phyloP scores from a whole-genome alignment of 2,113 vertebrate genomes.

The Lophotis ruficrista region DNA sequence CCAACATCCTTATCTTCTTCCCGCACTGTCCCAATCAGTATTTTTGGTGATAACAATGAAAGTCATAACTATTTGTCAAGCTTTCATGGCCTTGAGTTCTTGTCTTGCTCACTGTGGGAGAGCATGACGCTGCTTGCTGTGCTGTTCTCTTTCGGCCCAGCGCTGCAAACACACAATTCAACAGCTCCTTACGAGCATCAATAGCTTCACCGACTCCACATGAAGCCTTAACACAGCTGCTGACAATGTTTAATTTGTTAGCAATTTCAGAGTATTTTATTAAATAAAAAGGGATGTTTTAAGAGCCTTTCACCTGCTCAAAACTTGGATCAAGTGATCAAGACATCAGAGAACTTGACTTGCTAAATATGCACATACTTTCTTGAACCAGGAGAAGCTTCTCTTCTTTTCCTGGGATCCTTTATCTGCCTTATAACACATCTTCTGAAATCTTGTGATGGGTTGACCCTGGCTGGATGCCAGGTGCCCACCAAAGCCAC shows the following conservation, averaged over 20 bases:
- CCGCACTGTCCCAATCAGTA: not conserved
- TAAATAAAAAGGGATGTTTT: not conserved
- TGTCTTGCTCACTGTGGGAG: not conserved
- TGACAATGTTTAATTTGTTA: not conserved
- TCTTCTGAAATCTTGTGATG: not conserved
- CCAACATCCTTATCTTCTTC: not conserved
- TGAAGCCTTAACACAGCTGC: not conserved
- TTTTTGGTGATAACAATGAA: not conserved
- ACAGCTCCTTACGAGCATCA: not conserved
- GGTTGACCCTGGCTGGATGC: too few relatives aligned
- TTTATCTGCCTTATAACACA: not conserved
- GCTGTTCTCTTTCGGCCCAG: not conserved
- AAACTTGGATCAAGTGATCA: not conserved
- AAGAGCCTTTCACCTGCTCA: not conserved
- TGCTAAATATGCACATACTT: not conserved
- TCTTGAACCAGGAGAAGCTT: not conserved
- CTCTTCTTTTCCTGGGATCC: not conserved
- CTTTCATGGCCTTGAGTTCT: not conserved
- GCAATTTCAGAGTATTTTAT: not conserved
- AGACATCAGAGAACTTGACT: not conserved
- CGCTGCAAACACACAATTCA: not conserved
- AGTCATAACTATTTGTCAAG: not conserved
- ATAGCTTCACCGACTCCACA: not conserved
- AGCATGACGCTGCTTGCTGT: not conserved
- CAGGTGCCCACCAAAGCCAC: too few relatives aligned